Conservation (phyloP, 1,140 invertebrate genomes). For the Brachionus asplanchnoidis region DNA sequence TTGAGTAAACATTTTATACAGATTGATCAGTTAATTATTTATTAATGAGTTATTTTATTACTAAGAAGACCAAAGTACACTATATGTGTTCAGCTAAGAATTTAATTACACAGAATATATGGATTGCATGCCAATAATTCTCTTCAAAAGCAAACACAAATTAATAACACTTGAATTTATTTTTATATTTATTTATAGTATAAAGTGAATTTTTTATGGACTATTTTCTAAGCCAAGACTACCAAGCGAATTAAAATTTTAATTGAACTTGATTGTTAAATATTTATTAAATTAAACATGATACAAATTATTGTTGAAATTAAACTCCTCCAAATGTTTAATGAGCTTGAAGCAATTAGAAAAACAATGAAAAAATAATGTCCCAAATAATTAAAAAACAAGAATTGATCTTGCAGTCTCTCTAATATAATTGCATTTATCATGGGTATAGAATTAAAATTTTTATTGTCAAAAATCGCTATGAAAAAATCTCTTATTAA, state of each 20-base stretch:
- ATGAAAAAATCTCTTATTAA: neutral
- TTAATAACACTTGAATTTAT: constrained; percentile 8
- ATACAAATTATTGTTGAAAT: neutral
- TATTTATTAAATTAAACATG: constrained; percentile 3
- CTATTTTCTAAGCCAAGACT: neutral
- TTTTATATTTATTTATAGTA: constrained; percentile 7
- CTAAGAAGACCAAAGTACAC: neutral
- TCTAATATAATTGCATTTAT: neutral
- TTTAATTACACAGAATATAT: constrained; percentile 19
- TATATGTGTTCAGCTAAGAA: constrained; percentile 3
- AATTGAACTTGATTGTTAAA: neutral
- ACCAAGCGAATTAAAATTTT: neutral
- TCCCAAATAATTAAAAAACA: constrained; percentile 15
- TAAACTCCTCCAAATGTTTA: neutral
- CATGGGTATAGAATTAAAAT: neutral
- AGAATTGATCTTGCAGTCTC: neutral
- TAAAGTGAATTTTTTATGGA: constrained; percentile 23
- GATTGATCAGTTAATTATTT: constrained; percentile 28
- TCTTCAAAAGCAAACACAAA: neutral
- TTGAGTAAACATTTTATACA: constrained; percentile 24
- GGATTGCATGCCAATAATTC: neutral
- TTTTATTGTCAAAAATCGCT: neutral
- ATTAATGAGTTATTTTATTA: neutral
- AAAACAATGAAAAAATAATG: constrained; percentile 4
- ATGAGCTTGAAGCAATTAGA: constrained; percentile 9